These are phyloP conservation scores for Heliconius eleuchia DNA, from an alignment of 1,140 invertebrate species.

Conservation along the genomic window DNA sequence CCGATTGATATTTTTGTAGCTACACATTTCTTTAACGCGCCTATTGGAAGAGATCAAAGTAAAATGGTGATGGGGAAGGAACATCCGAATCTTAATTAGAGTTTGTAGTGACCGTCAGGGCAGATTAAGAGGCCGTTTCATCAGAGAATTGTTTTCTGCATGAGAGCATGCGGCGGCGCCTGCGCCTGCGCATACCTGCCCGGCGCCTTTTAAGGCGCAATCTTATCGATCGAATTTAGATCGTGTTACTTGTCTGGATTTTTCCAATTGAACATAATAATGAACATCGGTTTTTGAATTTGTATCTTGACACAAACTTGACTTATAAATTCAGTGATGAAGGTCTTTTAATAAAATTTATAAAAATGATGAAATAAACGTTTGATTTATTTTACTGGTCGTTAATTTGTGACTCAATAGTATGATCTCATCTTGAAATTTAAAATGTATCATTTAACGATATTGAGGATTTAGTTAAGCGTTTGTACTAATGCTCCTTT, in stretches of 20 bases:
- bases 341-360: conserved; percentile 36
- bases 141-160: conserved; percentile 72
- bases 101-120: conserved; percentile 67
- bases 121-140: conserved; percentile 73
- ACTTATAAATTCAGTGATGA: conserved; percentile 35
- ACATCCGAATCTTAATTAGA: conserved; percentile 71
- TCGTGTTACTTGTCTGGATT: conserved; percentile 61
- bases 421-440: conserved; percentile 22
- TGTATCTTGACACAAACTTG: conserved; percentile 36
- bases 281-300: conserved; percentile 38
- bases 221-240: conserved; percentile 58
- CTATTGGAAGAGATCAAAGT: conserved; percentile 30
- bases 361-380: conserved; percentile 33
- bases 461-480: background rate
- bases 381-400: conserved; percentile 34
- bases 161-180: conserved; percentile 63
- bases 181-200: conserved; percentile 47
- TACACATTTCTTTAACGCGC: background rate
- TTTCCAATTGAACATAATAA: conserved; percentile 46
- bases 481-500: conserved; percentile 11
- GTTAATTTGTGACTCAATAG: conserved; percentile 18
- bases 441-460: background rate
- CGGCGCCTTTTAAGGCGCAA: conserved; percentile 63
- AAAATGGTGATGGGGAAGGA: conserved; percentile 45
- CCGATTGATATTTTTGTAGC: background rate